Evolutionary conservation across 2,888 invertebrate species (phyloP).

Genomic region (Hypolimnas misippus): DNA sequence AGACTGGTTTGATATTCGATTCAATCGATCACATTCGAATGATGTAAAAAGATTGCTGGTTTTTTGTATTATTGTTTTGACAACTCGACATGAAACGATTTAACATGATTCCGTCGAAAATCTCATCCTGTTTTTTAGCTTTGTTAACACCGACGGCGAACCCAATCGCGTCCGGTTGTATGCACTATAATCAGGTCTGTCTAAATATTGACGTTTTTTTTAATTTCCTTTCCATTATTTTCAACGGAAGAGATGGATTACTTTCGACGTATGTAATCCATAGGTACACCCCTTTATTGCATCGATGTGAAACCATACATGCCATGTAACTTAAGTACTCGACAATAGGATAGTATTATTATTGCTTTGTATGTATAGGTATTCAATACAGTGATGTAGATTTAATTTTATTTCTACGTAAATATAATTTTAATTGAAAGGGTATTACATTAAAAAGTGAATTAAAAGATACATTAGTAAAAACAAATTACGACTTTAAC

Average conservation of each 20-base stretch:
- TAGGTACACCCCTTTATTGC: constrained; percentile 62
- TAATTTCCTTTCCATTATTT: constrained; percentile 67
- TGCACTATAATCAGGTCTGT: constrained; percentile 75
- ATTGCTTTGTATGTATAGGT: constrained; percentile 3
- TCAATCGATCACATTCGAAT: constrained; percentile 61
- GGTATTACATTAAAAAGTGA: too few species aligned
- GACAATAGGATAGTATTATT: too few species aligned
- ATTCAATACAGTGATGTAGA: not conserved
- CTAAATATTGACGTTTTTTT: constrained; percentile 81
- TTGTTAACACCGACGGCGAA: constrained; percentile 67
- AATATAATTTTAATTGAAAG: too few species aligned
- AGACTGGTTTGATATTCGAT: constrained; percentile 68
- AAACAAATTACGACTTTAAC: too few species aligned
- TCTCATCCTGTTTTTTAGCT: constrained; percentile 78
- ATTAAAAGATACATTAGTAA: too few species aligned
- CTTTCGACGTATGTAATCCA: constrained; percentile 68
- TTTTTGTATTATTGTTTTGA: constrained; percentile 63
- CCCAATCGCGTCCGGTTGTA: constrained; percentile 73
- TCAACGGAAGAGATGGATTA: constrained; percentile 67
- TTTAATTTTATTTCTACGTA: too few species aligned
- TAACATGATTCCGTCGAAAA: constrained; percentile 76
- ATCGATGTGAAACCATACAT: constrained; percentile 39
- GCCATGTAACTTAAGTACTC: not conserved
- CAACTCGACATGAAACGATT: constrained; percentile 68
- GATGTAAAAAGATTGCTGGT: constrained; percentile 50